Evolutionary conservation across 2,888 invertebrate genomes (phyloP).

Genomic region (Altica lythri): DNA sequence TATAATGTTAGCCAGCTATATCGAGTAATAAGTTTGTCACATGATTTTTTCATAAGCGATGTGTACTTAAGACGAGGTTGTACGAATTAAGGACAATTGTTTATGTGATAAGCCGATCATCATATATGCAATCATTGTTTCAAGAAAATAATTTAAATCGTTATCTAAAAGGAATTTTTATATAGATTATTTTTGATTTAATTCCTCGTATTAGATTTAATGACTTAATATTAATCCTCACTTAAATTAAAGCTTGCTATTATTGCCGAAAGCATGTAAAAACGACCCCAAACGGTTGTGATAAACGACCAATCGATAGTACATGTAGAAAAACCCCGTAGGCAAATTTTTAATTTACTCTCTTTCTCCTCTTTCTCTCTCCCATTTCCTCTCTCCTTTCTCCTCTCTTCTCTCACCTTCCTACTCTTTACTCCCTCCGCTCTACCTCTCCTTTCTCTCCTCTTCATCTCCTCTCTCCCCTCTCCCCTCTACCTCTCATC

Average conservation of each 20-base stretch:
- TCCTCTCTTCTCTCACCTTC: neutral
- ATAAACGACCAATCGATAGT: no score
- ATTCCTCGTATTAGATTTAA: no score
- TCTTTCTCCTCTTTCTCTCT: no score
- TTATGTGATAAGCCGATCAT: constrained; percentile 24
- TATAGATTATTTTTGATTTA: no score
- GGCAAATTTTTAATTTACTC: no score
- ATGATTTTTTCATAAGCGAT: constrained; percentile 30
- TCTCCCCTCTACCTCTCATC: neutral
- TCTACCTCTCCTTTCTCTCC: neutral
- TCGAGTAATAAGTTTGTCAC: constrained; percentile 21
- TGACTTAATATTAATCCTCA: no score
- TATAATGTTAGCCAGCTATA: constrained; percentile 6
- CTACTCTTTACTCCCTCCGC: neutral
- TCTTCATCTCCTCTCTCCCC: neutral
- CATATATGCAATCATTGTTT: constrained; percentile 3
- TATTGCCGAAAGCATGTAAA: no score
- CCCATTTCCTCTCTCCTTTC: neutral
- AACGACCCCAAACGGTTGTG: no score
- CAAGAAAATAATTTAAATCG: neutral
- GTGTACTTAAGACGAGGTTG: constrained; percentile 32
- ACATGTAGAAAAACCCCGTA: no score
- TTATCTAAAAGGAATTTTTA: no score
- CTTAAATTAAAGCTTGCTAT: no score
- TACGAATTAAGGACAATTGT: constrained; percentile 30